Percentiles rank a stretch among this genome's conserved stretches.
Conservation (phyloP, 64 coral and sea anemone genomes). For the Acropora yongei region DNA sequence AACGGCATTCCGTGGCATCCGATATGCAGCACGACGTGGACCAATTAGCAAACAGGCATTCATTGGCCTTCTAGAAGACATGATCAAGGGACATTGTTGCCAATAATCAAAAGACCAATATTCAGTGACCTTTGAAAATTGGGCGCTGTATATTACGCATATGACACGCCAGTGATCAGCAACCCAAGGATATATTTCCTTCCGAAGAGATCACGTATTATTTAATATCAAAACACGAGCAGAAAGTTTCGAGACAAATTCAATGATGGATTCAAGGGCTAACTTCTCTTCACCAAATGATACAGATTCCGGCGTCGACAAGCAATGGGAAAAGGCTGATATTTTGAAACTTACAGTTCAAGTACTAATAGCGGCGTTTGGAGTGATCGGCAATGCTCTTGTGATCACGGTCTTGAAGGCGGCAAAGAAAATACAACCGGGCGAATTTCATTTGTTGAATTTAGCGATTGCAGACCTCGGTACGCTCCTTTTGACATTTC, state of each 20-base stretch:
- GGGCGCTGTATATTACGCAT: neutral
- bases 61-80: neutral
- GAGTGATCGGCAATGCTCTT: conserved; percentile 35
- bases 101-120: neutral
- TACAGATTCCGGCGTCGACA: neutral
- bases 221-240: neutral
- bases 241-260: neutral
- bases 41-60: neutral
- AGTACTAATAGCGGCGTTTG: conserved; percentile 32
- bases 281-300: neutral
- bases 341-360: neutral
- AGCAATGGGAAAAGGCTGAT: neutral
- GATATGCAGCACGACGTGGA: neutral
- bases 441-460: conserved; percentile 50
- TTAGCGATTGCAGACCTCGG: conserved; percentile 68
- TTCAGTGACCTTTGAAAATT: neutral
- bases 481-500: conserved; percentile 52
- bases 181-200: no score
- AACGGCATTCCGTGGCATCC: no score
- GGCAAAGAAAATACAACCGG: neutral
- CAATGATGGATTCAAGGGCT: neutral
- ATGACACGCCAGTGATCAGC: neutral
- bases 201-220: no score
- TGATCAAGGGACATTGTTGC: no score
- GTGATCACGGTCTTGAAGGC: conserved; percentile 26